phyloP scores from a whole-genome alignment of 2,113 vertebrate genomes.

The Saccopteryx bilineata region DNA sequence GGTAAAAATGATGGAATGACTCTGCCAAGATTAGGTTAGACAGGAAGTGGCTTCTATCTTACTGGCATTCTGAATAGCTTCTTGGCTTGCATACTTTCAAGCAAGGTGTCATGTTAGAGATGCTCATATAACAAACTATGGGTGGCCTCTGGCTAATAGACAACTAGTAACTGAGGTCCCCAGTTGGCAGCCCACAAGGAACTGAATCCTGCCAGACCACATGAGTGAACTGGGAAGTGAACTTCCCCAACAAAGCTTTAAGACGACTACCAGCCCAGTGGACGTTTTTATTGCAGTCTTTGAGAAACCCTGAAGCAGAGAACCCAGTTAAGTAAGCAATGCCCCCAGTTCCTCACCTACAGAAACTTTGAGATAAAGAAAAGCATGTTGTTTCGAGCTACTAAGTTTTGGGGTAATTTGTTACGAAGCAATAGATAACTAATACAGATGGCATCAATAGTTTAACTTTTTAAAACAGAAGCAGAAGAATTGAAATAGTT shows the following conservation, averaged over 20 bases:
- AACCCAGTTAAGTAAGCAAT: background rate
- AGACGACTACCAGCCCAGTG: background rate
- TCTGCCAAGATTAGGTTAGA: background rate
- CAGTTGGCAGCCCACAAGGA: background rate
- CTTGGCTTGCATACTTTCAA: slow-evolving; percentile 20
- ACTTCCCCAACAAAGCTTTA: background rate
- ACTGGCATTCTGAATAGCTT: background rate
- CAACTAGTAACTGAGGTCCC: background rate
- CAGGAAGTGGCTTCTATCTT: background rate
- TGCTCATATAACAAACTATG: background rate
- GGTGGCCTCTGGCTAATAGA: background rate
- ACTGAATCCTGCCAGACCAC: background rate
- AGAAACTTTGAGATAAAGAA: background rate
- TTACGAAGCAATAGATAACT: background rate
- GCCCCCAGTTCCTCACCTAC: background rate
- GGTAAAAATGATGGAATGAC: background rate
- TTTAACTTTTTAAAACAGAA: slow-evolving; percentile 34
- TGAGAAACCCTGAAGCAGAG: background rate
- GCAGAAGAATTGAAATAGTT: slow-evolving; percentile 36
- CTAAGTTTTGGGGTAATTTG: background rate
- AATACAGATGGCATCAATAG: background rate
- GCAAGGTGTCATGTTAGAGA: background rate
- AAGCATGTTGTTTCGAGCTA: background rate
- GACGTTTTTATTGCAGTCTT: background rate
- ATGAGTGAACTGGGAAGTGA: background rate